Conservation (phyloP, 1,140 invertebrate species). For the Drosophila asahinai region DNA sequence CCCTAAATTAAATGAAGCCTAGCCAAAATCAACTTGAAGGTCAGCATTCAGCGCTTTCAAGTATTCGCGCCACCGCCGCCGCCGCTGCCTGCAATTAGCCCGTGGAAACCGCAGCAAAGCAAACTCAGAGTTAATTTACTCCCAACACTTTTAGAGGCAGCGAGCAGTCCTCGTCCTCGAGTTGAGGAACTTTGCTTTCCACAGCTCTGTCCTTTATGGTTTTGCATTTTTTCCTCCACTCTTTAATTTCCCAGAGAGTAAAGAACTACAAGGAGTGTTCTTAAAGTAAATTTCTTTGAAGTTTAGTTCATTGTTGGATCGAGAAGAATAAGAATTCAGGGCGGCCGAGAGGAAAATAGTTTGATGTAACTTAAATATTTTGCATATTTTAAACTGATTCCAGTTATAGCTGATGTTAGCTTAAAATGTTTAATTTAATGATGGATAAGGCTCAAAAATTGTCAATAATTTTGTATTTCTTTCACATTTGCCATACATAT, state of each 20-base stretch:
- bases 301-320: conserved; percentile 19
- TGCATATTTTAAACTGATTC: neutral
- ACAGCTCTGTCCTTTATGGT: conserved; percentile 7
- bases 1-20: conserved; percentile 71
- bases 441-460: too few relatives aligned
- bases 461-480: too few relatives aligned
- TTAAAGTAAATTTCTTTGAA: conserved; percentile 19
- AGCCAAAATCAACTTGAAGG: conserved; percentile 68
- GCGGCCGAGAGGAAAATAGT: neutral
- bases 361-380: neutral
- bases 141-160: conserved; percentile 39
- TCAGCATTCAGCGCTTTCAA: conserved; percentile 61
- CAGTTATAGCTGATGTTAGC: neutral
- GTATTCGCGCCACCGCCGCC: conserved; percentile 37
- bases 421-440: too few relatives aligned
- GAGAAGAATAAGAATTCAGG: neutral
- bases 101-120: conserved; percentile 64
- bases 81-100: conserved; percentile 59
- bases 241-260: conserved; percentile 41
- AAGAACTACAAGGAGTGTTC: conserved; percentile 19
- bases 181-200: conserved; percentile 53
- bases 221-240: conserved; percentile 44
- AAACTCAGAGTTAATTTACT: conserved; percentile 75
- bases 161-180: conserved; percentile 30
- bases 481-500: too few relatives aligned